Percentiles rank a stretch among this genome's conserved stretches.
Conservation (phyloP, 2,888 invertebrate species). For the Leptopterna dolabrata region DNA sequence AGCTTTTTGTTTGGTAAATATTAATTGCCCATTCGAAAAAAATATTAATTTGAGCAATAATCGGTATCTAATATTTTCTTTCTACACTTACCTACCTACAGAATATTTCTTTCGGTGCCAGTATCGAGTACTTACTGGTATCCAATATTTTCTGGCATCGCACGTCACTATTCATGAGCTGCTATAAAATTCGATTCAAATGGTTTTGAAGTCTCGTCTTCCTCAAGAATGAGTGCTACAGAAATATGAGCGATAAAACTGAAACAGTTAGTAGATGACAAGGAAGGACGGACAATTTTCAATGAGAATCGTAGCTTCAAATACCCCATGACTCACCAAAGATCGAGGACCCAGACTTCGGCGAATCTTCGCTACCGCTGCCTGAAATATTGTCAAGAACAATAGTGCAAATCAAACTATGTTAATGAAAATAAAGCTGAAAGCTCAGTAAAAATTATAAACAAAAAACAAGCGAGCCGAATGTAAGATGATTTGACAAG, state of each 20-base stretch:
- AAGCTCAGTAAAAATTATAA: not conserved
- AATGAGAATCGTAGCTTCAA: not conserved
- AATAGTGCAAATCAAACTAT: constrained; percentile 6
- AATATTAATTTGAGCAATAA: too few species aligned
- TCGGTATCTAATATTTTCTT: too few species aligned
- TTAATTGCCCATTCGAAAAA: too few species aligned
- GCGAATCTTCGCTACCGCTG: not conserved
- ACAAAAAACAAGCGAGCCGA: not conserved
- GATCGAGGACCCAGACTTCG: not conserved
- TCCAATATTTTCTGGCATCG: too few species aligned
- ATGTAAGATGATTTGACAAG: not conserved
- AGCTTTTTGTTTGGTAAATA: too few species aligned
- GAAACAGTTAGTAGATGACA: not conserved
- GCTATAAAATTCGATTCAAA: too few species aligned
- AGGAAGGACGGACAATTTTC: not conserved
- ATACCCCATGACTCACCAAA: constrained; percentile 5
- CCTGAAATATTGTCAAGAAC: constrained; percentile 29
- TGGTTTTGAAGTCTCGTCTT: too few species aligned
- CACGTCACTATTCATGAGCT: too few species aligned
- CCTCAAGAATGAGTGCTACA: too few species aligned
- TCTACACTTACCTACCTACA: too few species aligned
- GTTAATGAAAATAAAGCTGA: not conserved
- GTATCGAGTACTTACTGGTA: too few species aligned
- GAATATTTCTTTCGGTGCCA: too few species aligned
- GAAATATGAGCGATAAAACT: not conserved